phyloP scores from a whole-genome alignment of 2,888 invertebrate species.

The Latheticus oryzae region DNA sequence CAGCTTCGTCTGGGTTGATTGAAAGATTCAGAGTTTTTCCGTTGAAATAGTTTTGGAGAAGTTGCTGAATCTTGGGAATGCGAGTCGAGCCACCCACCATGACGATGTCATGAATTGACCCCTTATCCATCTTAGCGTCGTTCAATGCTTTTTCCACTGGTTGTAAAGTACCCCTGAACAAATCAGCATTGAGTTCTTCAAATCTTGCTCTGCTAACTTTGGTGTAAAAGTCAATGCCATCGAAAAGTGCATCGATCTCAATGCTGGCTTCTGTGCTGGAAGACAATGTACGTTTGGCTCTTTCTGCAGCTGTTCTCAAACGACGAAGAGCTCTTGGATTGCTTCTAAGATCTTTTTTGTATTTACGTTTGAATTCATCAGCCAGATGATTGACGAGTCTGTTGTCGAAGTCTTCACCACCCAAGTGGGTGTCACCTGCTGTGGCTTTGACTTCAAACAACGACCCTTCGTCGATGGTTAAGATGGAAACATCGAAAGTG shows the following conservation, averaged over 20 bases:
- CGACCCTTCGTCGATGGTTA: constrained; percentile 82
- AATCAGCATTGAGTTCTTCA: constrained; percentile 79
- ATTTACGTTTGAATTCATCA: constrained; percentile 69
- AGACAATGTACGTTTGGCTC: constrained; percentile 73
- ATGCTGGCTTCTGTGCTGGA: constrained; percentile 81
- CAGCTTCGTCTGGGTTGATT: constrained; percentile 63
- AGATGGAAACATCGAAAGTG: constrained; percentile 84
- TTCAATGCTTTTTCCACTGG: constrained; percentile 34
- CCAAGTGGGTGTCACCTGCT: constrained; percentile 84
- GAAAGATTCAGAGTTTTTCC: constrained; percentile 65
- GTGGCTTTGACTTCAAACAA: constrained; percentile 84
- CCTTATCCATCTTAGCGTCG: constrained; percentile 79
- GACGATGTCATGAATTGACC: constrained; percentile 81
- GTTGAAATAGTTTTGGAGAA: constrained; percentile 81
- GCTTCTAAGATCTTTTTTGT: constrained; percentile 64
- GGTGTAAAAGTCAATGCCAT: constrained; percentile 80
- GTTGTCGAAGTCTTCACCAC: constrained; percentile 76
- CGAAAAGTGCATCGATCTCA: constrained; percentile 80
- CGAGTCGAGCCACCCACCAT: constrained; percentile 85
- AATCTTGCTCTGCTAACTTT: constrained; percentile 80
- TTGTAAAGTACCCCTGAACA: constrained; percentile 61
- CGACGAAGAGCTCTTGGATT: constrained; percentile 65
- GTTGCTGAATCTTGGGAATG: constrained; percentile 81
- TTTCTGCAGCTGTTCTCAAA: constrained; percentile 67
- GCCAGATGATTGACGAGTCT: constrained; percentile 69